Evolutionary conservation across 2,797 vertebrate species (phyloP), one percentile per base, ranked within the genome.

Genomic region (Iguana delicatissima): DNA sequence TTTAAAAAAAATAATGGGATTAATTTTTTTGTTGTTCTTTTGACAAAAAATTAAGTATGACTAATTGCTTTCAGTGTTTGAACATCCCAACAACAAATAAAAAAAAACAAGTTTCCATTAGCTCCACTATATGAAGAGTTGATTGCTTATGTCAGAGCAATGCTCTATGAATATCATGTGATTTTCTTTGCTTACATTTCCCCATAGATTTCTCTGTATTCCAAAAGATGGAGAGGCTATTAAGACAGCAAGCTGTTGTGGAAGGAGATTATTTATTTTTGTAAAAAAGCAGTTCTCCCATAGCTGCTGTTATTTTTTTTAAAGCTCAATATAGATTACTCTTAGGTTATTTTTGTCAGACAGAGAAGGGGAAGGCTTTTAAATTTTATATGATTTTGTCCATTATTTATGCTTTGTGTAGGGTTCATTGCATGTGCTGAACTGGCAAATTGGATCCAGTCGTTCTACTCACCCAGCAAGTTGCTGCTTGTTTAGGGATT

Each of bases 161-260:
- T 86, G 89, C 80, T 86, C 93, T 85, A 88, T 92, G 94, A 91
- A 79, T 93, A 91, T 69, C 55, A 92, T 94, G 91, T 91, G 93
- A 93, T 95, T 89, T 84, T 80, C 3, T 82, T 93, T 91, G 85
- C 88, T 88, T 85, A 94, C 59, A 69, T 89, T 87, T 93, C 93
- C 83, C 90, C 90, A 89, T 84, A 10, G 42, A 38, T 12, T 3
- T 57, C 72, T 83, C 14, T 79, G 38, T 80, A 74, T 89, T 82
- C 59, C 50, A 80, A 80, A 29, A 38, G 24, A 72, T 87, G 82
- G 13, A 24, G 67, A 3, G 13, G 46, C 12, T 74, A 50, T n/a
- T 73, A 32, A 92, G 74, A 16, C 52, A 87, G 72, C 52, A 62
- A 6, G 12, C 8, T 29, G 80, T 62, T 93, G 85, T 0, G 0